phyloP scores from a whole-genome alignment of 2,113 vertebrate genomes.

The Antechinus stuartii region DNA sequence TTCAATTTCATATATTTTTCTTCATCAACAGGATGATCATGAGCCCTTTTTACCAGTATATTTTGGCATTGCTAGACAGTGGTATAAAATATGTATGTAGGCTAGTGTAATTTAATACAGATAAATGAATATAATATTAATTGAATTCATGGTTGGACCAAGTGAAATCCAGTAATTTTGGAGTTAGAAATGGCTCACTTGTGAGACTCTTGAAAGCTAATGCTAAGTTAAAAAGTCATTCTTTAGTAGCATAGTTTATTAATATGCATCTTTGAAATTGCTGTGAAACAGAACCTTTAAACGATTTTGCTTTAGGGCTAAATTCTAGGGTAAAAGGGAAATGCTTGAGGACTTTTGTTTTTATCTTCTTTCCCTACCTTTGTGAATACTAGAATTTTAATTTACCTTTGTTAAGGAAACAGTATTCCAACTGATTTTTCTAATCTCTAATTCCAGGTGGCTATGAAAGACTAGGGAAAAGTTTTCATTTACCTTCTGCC shows the following conservation, averaged over 20 bases:
- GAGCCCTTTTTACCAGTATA: too few relatives aligned
- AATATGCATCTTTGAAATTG: neutral
- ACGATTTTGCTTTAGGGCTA: neutral
- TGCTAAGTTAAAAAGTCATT: slow-evolving; percentile 4
- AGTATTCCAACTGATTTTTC: neutral
- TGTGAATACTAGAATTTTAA: neutral
- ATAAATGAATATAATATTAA: too few relatives aligned
- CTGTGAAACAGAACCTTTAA: neutral
- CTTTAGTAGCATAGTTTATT: neutral
- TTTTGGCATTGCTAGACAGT: too few relatives aligned
- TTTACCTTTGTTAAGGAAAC: neutral
- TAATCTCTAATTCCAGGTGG: neutral
- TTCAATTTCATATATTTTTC: too few relatives aligned
- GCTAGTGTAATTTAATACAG: too few relatives aligned
- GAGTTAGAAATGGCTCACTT: neutral
- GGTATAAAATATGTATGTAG: too few relatives aligned
- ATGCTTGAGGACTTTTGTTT: neutral
- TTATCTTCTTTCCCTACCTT: neutral
- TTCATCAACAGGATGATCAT: too few relatives aligned
- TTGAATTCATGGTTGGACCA: too few relatives aligned
- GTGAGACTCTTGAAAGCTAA: slow-evolving; percentile 7
- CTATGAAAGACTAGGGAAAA: neutral
- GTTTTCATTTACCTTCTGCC: neutral
- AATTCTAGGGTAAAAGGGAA: neutral
- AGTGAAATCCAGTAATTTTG: neutral